A percentile compares a stretch with the other conserved stretches of the same genome.
These are phyloP conservation scores for Monodelphis domestica DNA, from an alignment of 2,797 vertebrate genomes.

Conservation along the genomic window DNA sequence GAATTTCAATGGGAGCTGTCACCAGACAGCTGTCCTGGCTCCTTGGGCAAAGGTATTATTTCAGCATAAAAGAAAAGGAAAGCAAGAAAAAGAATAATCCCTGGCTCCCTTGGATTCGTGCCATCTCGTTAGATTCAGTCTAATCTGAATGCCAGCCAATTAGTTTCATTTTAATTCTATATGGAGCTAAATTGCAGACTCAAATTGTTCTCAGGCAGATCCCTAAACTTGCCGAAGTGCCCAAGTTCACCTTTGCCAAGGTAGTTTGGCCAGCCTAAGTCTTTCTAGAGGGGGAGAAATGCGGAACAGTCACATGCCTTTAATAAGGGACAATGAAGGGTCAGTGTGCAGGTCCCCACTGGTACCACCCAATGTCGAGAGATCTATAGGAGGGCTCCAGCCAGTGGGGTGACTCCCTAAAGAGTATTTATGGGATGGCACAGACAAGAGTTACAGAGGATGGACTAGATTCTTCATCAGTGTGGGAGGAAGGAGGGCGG, in stretches of 20 bases:
- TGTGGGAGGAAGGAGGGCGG: no score
- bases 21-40: constrained; percentile 59
- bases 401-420: not conserved
- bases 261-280: not conserved
- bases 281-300: not conserved
- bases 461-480: not conserved
- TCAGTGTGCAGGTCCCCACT: not conserved
- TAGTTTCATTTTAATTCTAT: constrained; percentile 72
- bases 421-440: not conserved
- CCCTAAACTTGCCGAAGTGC: constrained; percentile 57
- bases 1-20: constrained; percentile 54
- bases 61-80: constrained; percentile 46
- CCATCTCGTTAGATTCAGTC: constrained; percentile 69
- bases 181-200: constrained; percentile 65
- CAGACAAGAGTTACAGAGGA: not conserved
- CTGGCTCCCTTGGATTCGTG: constrained; percentile 48
- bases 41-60: constrained; percentile 61
- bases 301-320: not conserved
- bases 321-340: not conserved
- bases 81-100: constrained; percentile 57
- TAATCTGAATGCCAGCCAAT: constrained; percentile 68
- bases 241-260: constrained; percentile 60
- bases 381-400: not conserved
- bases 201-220: constrained; percentile 47
- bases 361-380: not conserved